phyloP scores from a whole-genome alignment of 2,113 vertebrate genomes.

The Chloebia gouldiae region DNA sequence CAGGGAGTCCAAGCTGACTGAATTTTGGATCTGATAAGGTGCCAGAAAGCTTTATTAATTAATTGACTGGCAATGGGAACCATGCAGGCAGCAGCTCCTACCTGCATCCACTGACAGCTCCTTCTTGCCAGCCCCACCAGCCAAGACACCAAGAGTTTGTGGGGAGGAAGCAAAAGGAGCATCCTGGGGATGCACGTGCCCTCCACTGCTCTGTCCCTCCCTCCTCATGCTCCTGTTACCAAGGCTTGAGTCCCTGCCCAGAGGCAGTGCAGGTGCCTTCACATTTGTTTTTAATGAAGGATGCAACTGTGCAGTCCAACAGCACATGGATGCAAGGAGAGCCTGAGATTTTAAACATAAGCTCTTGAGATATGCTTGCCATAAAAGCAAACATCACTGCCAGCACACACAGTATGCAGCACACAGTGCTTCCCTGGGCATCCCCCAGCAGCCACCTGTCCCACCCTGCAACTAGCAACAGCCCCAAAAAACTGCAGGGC shows the following conservation, averaged over 20 bases:
- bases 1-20: neutral
- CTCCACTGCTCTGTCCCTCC: neutral
- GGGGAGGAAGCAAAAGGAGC: neutral
- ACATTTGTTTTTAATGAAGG: neutral
- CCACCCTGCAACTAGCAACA: neutral
- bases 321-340: neutral
- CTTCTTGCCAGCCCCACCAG: neutral
- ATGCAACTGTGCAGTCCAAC: neutral
- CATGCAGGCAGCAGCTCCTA: neutral
- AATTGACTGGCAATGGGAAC: neutral
- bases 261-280: neutral
- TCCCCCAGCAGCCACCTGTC: neutral
- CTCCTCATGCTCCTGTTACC: rapidly evolving
- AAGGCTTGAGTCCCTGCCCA: neutral
- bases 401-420: rapidly evolving
- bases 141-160: neutral
- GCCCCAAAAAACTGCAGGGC: neutral
- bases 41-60: neutral
- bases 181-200: rapidly evolving
- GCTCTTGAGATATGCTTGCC: neutral
- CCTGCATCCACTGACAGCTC: neutral
- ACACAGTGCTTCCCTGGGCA: rapidly evolving
- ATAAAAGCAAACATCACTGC: neutral
- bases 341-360: neutral
- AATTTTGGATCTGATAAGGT: neutral